Base-by-base conservation (phyloP, 2,113 vertebrate genomes). In the Indri indri region DNA sequence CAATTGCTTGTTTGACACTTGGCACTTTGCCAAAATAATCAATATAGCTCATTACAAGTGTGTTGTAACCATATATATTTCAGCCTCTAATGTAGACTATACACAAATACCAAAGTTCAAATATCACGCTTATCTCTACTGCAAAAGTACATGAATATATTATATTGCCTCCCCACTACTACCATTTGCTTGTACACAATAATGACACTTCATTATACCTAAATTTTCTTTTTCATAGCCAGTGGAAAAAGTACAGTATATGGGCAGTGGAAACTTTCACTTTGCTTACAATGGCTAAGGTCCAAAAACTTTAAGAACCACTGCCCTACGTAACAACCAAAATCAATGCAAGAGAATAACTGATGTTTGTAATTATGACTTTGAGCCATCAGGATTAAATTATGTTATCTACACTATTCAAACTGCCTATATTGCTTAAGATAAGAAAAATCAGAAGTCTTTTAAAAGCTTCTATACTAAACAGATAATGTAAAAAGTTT, bases 11-110 rank as follows among this genome's bases (percentile, higher is more conserved):
- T 92, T 77, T 50, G 16, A 30, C 66, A 88, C 91, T 0, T 76
- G 68, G 16, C 47, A 80, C 32, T 91, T 97, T 91, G 91, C 40
- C 77, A 84, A 81, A 94, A 92, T 40, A 92, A 93, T 68, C 54
- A 90, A 66, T 71, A 77, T 7, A 90, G 45, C 16, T 88, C n/a
- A 88, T 42, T 85, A 14, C 63, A 57, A 74, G n/a, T 84, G 61
- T 74, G 11, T 84, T 96, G n/a, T 54, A 84, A 87, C 23, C 77
- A 74, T 11, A 86, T 8, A 30, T 61, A 89, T 82, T 84, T 50
- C 45, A 61, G 42, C 14, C 71, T 91, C 42, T 88, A 68, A 80
- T 52, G 88, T 80, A 76, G 40, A 79, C 47, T 83, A 18, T 79
- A 84, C 5, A 92, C 2, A 77, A 54, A 77, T 0, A 25, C 7